Evolutionary conservation across 2,113 vertebrate genomes (phyloP).

Genomic region (Hyla sarda): DNA sequence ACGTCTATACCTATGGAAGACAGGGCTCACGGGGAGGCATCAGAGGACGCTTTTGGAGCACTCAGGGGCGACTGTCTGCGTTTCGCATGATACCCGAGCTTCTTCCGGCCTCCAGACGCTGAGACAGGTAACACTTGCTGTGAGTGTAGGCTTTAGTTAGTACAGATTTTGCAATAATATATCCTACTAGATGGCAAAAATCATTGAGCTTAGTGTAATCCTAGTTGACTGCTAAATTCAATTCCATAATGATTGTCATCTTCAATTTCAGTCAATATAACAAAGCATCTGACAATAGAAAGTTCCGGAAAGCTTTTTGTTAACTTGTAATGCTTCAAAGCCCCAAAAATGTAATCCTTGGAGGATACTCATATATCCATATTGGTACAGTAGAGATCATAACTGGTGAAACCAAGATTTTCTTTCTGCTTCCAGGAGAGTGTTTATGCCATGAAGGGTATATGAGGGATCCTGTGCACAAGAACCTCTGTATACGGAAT

Average conservation of each 20-base stretch:
- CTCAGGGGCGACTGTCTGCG: too few relatives aligned
- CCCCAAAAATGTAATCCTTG: not conserved
- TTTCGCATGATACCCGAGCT: too few relatives aligned
- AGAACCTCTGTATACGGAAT: constrained; percentile 96
- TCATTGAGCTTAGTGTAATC: not conserved
- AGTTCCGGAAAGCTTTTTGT: not conserved
- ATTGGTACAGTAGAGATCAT: not conserved
- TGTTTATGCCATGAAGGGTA: constrained; percentile 96
- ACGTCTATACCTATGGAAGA: too few relatives aligned
- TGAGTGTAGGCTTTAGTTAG: not conserved
- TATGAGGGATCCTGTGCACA: constrained; percentile 96
- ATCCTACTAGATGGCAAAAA: not conserved
- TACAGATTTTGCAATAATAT: not conserved
- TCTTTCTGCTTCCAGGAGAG: constrained; percentile 77
- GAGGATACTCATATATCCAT: not conserved
- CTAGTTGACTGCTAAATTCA: not conserved
- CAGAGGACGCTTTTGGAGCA: too few relatives aligned
- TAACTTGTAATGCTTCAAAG: not conserved
- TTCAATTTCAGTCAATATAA: not conserved
- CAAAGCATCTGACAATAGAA: not conserved
- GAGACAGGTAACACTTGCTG: constrained; percentile 83
- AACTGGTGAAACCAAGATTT: not conserved
- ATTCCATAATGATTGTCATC: not conserved
- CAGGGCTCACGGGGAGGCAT: too few relatives aligned
- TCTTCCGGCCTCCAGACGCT: too few relatives aligned